These are phyloP conservation scores for Saccostrea glomerata DNA, from an alignment of 1,140 invertebrate genomes.

Conservation along the genomic window DNA sequence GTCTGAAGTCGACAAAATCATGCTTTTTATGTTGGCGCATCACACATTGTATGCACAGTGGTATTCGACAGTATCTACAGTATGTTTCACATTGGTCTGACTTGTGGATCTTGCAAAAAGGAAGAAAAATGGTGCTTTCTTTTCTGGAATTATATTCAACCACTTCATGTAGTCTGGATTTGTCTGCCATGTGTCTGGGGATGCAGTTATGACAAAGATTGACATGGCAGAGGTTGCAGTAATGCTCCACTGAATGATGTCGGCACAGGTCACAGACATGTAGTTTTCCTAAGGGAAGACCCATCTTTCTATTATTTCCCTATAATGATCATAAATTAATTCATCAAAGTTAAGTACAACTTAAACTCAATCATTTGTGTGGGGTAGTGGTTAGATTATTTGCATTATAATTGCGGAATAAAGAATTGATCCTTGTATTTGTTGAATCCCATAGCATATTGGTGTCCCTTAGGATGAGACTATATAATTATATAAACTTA, in stretches of 20 bases:
- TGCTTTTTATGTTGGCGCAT: neutral
- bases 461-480: too few relatives aligned
- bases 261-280: neutral
- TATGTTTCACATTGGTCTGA: neutral
- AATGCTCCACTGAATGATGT: neutral
- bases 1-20: neutral
- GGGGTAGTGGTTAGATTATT: too few relatives aligned
- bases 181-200: neutral
- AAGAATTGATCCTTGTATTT: too few relatives aligned
- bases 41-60: neutral
- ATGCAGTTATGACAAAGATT: neutral
- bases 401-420: too few relatives aligned
- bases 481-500: too few relatives aligned
- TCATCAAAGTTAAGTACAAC: too few relatives aligned
- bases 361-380: too few relatives aligned
- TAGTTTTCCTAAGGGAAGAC: too few relatives aligned
- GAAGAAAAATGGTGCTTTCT: neutral
- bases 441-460: too few relatives aligned
- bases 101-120: neutral
- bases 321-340: too few relatives aligned
- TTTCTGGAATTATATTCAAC: neutral
- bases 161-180: neutral
- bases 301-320: too few relatives aligned
- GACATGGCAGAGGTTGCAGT: constrained; percentile 7
- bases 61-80: neutral